These are phyloP conservation scores for Falcunculus frontatus DNA, from an alignment of 2,113 vertebrate genomes.

Conservation along the genomic window DNA sequence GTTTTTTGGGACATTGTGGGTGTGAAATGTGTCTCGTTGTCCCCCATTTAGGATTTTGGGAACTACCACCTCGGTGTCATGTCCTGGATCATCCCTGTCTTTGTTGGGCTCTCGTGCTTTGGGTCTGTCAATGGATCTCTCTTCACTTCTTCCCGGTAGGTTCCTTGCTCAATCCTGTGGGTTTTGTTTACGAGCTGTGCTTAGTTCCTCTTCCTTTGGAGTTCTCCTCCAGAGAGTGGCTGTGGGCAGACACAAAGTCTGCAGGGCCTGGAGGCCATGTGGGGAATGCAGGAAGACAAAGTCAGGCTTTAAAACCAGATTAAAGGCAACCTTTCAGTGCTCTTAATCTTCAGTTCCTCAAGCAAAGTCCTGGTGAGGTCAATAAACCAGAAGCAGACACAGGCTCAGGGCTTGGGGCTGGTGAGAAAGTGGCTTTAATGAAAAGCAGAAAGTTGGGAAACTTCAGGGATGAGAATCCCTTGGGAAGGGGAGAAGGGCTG, in stretches of 20 bases:
- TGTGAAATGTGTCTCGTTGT: not conserved
- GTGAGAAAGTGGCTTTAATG: conserved; percentile 45
- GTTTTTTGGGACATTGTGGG: not conserved
- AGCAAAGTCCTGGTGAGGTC: not conserved
- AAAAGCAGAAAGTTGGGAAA: conserved; percentile 31
- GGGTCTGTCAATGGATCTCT: conserved; percentile 96
- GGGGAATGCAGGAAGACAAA: not conserved
- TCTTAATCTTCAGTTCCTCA: not conserved
- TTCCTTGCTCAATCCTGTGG: not conserved
- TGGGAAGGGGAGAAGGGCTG: not conserved
- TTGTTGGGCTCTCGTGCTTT: conserved; percentile 95
- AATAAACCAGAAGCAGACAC: not conserved
- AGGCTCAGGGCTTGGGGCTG: not conserved
- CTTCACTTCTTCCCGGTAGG: conserved; percentile 95
- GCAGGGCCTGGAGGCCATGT: not conserved
- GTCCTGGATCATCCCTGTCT: conserved; percentile 97
- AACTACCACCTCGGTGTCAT: conserved; percentile 89
- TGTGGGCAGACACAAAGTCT: not conserved
- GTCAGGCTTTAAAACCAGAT: not conserved
- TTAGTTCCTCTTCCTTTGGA: not conserved
- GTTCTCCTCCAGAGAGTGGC: not conserved
- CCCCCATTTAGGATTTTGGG: conserved; percentile 84
- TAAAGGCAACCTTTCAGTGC: not conserved
- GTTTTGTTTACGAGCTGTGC: not conserved
- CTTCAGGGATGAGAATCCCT: not conserved